Conservation (phyloP, 1,140 invertebrate genomes). For the Brachionus plicatilis region DNA sequence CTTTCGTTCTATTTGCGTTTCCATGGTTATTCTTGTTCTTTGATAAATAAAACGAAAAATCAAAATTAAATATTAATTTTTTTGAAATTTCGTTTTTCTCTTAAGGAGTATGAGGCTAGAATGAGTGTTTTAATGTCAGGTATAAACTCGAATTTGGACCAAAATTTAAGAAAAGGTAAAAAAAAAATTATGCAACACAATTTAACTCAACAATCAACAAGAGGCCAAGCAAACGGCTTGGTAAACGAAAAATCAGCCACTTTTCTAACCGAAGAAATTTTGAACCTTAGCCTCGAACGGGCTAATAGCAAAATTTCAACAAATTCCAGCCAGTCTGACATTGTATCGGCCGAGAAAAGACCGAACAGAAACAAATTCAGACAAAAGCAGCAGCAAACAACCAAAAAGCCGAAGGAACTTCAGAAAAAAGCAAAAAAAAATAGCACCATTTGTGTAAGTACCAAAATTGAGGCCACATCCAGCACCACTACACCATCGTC, state of each 20-base stretch:
- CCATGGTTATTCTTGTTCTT: constrained; percentile 30
- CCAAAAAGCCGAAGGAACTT: not conserved
- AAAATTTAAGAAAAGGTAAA: constrained; percentile 12
- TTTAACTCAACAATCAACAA: not conserved
- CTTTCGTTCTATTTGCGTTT: constrained; percentile 6
- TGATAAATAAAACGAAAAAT: constrained; percentile 22
- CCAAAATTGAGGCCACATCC: not conserved
- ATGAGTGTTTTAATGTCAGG: constrained; percentile 28
- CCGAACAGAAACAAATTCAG: not conserved
- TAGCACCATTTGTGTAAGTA: not conserved
- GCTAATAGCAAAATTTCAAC: constrained; percentile 18
- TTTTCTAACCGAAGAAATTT: not conserved
- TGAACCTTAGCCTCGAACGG: constrained; percentile 19
- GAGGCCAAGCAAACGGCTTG: not conserved
- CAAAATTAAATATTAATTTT: constrained; percentile 8
- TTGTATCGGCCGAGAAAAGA: not conserved
- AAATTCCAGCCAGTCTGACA: not conserved
- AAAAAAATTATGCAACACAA: not conserved
- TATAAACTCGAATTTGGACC: not conserved
- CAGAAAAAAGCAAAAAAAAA: not conserved
- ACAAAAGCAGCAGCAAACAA: not conserved
- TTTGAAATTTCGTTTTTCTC: not conserved
- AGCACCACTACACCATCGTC: not conserved
- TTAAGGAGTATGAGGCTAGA: constrained; percentile 30
- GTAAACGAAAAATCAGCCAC: constrained; percentile 7